These are phyloP conservation scores for Bos indicus DNA, from an alignment of 2,113 vertebrate genomes.

Conservation along the genomic window DNA sequence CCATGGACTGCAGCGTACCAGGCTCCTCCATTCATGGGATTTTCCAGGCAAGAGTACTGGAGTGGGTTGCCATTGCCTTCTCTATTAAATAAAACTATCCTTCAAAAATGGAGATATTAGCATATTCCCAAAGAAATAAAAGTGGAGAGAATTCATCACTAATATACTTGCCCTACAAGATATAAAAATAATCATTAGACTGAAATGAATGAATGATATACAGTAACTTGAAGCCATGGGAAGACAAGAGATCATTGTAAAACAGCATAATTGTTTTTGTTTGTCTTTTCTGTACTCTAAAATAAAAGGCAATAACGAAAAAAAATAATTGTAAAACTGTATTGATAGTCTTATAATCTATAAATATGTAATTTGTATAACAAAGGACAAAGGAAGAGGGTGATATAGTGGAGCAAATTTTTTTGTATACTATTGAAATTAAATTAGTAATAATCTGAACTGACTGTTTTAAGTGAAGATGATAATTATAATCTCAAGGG, in stretches of 20 bases:
- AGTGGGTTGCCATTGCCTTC: too few species aligned
- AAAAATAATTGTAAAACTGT: not conserved
- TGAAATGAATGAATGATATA: not conserved
- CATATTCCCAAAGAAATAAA: not conserved
- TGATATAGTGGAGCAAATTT: not conserved
- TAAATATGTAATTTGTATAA: not conserved
- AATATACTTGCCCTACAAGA: not conserved
- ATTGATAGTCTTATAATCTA: not conserved
- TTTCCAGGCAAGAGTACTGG: too few species aligned
- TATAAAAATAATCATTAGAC: not conserved
- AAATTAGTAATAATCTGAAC: not conserved
- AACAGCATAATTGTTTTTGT: not conserved
- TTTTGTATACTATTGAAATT: not conserved
- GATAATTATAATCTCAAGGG: not conserved
- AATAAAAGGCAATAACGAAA: not conserved
- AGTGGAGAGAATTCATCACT: not conserved
- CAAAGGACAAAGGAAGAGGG: not conserved
- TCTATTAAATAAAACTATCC: not conserved
- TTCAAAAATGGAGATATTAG: not conserved
- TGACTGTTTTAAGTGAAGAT: not conserved
- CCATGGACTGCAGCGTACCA: too few species aligned
- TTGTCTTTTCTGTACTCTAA: not conserved
- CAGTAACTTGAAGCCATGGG: not conserved
- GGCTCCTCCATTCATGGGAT: too few species aligned
- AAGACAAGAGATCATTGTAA: not conserved